Evolutionary conservation across 2,113 vertebrate genomes (phyloP).

Genomic region (Oreochromis tanganicae): DNA sequence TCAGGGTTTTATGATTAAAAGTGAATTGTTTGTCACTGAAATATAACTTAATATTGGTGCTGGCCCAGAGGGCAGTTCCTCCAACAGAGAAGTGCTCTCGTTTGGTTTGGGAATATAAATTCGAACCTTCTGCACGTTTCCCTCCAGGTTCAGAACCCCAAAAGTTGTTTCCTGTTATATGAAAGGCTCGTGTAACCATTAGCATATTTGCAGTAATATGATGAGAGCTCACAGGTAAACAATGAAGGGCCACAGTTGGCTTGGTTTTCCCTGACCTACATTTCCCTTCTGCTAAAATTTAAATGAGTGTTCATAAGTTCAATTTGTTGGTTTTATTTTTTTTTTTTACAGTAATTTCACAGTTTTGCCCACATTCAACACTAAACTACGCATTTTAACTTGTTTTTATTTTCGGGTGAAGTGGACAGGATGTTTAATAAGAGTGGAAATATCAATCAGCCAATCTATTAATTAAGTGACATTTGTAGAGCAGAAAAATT

Average conservation of each 20-base stretch:
- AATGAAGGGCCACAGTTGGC: neutral
- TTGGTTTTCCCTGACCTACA: neutral
- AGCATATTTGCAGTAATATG: neutral
- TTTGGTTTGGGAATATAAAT: neutral
- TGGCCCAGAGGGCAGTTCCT: fast-evolving
- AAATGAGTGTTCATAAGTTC: neutral
- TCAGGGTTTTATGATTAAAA: neutral
- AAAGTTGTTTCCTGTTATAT: neutral
- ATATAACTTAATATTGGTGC: neutral
- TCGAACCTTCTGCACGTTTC: neutral
- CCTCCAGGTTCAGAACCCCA: neutral
- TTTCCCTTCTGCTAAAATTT: neutral
- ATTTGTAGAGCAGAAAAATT: neutral
- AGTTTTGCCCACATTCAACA: neutral
- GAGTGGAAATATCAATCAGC: neutral
- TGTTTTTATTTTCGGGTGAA: neutral
- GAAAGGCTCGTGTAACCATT: fast-evolving
- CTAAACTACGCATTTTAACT: neutral
- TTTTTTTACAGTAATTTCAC: neutral
- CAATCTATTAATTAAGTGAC: fast-evolving
- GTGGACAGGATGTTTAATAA: neutral
- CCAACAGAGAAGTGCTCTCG: fast-evolving
- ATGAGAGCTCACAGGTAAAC: neutral
- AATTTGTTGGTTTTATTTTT: neutral
- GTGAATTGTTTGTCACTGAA: neutral